Conservation (phyloP, 2,888 invertebrate genomes). For the Drosophila mimetica region DNA sequence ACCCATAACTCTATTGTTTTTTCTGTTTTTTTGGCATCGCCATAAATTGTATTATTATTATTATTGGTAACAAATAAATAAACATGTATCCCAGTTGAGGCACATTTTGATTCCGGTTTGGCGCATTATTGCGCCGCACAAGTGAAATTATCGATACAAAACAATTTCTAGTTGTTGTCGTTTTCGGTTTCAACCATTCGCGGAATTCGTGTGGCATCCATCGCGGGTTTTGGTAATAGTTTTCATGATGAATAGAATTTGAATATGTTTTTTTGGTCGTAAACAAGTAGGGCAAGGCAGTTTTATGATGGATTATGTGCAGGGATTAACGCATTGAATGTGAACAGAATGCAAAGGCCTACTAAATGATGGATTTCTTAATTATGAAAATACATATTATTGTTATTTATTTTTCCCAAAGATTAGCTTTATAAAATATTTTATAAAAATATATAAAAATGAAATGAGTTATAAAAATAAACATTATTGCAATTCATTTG, state of each 20-base stretch:
- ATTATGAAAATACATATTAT: too few species aligned
- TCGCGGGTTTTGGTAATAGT: conserved; percentile 6
- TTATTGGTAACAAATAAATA: conserved; percentile 48
- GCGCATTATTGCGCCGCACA: conserved; percentile 41
- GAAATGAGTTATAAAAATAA: neutral
- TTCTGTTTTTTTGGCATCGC: conserved; percentile 47
- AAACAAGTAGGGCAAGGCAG: conserved; percentile 12
- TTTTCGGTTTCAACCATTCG: conserved; percentile 5
- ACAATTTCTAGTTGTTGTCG: conserved; percentile 19
- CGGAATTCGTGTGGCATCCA: conserved; percentile 18
- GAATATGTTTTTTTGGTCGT: conserved; percentile 15
- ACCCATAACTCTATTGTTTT: neutral
- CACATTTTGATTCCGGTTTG: conserved; percentile 45
- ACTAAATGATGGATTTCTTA: neutral
- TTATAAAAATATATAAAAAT: too few species aligned
- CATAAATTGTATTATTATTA: conserved; percentile 56
- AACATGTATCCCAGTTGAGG: conserved; percentile 28
- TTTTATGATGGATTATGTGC: conserved; percentile 2
- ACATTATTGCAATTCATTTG: too few species aligned
- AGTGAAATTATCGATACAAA: conserved; percentile 47
- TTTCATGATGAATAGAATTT: conserved; percentile 18
- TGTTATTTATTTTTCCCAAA: too few species aligned
- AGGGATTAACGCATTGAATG: neutral
- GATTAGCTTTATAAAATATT: too few species aligned
- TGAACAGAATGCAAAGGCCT: neutral